phyloP scores from a whole-genome alignment of 1,140 invertebrate genomes.

The Eumeta japonica region DNA sequence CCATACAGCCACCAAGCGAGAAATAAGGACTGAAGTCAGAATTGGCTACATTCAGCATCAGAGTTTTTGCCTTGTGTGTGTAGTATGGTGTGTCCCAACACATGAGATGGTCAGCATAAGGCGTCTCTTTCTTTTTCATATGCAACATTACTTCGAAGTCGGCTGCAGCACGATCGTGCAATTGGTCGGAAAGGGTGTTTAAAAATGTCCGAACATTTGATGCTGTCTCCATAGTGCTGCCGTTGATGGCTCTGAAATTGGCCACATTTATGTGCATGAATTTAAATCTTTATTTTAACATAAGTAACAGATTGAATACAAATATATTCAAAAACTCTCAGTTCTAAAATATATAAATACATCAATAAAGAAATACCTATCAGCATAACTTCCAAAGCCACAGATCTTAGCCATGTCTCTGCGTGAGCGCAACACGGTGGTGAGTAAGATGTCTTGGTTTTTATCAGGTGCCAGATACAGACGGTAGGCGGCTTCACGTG shows the following conservation, averaged over 20 bases:
- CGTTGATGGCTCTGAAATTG: constrained; percentile 75
- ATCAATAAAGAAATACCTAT: no score
- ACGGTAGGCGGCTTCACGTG: constrained; percentile 87
- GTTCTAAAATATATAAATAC: no score
- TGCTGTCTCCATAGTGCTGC: constrained; percentile 82
- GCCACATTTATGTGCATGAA: constrained; percentile 5
- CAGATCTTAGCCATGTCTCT: constrained; percentile 79
- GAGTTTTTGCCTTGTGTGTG: constrained; percentile 68
- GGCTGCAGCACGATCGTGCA: constrained; percentile 63
- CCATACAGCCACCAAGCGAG: constrained; percentile 93
- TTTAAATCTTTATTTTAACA: no score
- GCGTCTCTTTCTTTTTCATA: constrained; percentile 67
- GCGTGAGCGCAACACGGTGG: constrained; percentile 70
- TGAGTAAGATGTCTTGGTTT: constrained; percentile 75
- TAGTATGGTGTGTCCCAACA: constrained; percentile 88
- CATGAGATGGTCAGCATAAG: constrained; percentile 54
- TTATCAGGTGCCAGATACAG: constrained; percentile 79
- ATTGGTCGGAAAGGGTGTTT: constrained; percentile 69
- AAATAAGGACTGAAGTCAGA: constrained; percentile 86
- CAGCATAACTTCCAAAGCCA: constrained; percentile 84
- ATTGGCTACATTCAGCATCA: constrained; percentile 66
- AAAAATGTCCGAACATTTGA: constrained; percentile 79
- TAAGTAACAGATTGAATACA: no score
- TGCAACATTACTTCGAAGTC: constrained; percentile 75
- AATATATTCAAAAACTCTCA: no score